These are phyloP conservation scores for Caenorhabditis panamensis DNA, from an alignment of 2,888 invertebrate species.

Conservation along the genomic window DNA sequence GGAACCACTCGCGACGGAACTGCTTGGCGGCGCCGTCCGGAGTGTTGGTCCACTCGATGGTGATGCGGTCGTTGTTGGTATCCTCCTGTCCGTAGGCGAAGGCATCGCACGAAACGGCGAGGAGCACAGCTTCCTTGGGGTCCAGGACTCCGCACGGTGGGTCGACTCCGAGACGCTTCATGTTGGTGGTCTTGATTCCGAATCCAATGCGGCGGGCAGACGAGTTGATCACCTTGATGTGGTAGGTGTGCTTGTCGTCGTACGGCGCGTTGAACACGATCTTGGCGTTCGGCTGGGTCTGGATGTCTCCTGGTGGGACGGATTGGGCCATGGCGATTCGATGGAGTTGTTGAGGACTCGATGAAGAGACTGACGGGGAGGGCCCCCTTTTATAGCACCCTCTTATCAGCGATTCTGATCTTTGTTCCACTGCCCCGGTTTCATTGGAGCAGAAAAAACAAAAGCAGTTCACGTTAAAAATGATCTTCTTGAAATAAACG, in stretches of 20 bases:
- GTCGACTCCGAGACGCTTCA: constrained; percentile 75
- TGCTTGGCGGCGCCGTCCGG: constrained; percentile 72
- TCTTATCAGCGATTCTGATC: no score
- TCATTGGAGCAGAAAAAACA: no score
- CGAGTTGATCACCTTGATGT: constrained; percentile 69
- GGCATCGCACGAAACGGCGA: constrained; percentile 78
- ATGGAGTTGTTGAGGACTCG: no score
- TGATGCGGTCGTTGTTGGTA: constrained; percentile 76
- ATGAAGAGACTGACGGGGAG: no score
- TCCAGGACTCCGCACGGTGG: constrained; percentile 78
- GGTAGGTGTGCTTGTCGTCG: constrained; percentile 76
- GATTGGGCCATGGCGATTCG: no score
- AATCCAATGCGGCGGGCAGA: constrained; percentile 74
- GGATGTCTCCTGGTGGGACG: no score
- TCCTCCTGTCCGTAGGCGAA: constrained; percentile 73
- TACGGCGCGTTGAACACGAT: constrained; percentile 77
- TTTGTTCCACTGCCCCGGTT: no score
- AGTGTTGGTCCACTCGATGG: constrained; percentile 74
- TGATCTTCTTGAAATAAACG: no score
- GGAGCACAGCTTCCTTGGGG: constrained; percentile 74
- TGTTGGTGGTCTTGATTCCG: constrained; percentile 78
- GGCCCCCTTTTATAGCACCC: no score
- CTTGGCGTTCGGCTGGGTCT: no score
- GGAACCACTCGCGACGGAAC: constrained; percentile 76
- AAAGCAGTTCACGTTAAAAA: no score